phyloP scores from a whole-genome alignment of 2,113 vertebrate species.

The Dromas ardeola region DNA sequence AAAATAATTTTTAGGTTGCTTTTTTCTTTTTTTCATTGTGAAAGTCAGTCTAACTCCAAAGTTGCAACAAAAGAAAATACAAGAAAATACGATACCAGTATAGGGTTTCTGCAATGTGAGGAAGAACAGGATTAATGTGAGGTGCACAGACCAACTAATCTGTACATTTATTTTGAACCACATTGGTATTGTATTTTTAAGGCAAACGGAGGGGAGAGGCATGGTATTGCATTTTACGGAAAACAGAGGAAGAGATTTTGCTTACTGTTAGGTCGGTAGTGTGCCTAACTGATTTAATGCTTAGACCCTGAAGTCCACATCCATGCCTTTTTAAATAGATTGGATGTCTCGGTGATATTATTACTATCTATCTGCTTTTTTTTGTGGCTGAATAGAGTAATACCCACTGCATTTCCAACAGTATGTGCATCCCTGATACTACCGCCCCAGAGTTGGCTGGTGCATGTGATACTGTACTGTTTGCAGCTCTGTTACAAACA shows the following conservation, averaged over 20 bases:
- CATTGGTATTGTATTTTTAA: background rate
- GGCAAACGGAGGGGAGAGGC: background rate
- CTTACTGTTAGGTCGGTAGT: background rate
- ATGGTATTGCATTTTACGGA: background rate
- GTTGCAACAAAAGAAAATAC: background rate
- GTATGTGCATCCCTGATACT: accelerated
- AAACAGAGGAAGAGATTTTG: background rate
- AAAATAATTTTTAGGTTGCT: background rate
- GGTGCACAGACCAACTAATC: background rate
- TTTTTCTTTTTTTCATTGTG: background rate
- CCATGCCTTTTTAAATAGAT: background rate
- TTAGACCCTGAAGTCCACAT: background rate
- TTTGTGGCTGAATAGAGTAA: background rate
- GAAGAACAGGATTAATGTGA: background rate
- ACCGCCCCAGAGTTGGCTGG: background rate
- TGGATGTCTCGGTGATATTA: background rate
- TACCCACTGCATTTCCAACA: background rate
- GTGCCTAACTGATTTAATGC: background rate
- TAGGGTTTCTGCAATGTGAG: background rate
- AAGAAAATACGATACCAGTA: background rate
- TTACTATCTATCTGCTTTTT: background rate
- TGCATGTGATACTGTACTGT: background rate
- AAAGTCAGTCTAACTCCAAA: background rate
- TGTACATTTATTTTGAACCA: background rate
- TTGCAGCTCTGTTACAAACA: background rate